Evolutionary conservation across 2,113 vertebrate genomes (phyloP).

Genomic region (Calonectris borealis): DNA sequence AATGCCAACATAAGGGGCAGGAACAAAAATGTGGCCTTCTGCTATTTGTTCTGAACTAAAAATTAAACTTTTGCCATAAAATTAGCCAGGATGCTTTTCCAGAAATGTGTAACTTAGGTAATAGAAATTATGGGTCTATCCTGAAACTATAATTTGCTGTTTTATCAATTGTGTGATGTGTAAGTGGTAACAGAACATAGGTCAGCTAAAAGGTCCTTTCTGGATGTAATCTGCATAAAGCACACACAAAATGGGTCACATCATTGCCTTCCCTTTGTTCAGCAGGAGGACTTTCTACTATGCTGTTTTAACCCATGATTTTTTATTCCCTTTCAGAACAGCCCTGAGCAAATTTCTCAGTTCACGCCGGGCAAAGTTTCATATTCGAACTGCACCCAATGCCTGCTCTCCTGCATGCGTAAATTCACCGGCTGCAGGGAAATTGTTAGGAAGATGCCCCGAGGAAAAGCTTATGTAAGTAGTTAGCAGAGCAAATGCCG

Average conservation of each 20-base stretch:
- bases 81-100: neutral
- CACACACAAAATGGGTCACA: neutral
- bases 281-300: neutral
- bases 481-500: neutral
- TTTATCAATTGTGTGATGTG: neutral
- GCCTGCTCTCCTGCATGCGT: neutral
- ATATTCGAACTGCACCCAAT: neutral
- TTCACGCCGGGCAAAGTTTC: neutral
- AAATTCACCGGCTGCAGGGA: neutral
- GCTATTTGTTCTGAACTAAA: neutral
- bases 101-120: neutral
- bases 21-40: neutral
- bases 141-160: neutral
- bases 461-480: slow-evolving; percentile 7
- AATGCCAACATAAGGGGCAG: neutral
- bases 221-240: neutral
- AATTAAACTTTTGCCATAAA: neutral
- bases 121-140: neutral
- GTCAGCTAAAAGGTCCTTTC: neutral
- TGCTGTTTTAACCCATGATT: neutral
- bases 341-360: neutral
- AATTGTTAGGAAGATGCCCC: neutral
- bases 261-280: neutral
- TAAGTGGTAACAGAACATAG: neutral
- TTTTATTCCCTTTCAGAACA: neutral